A percentile compares a stretch with the other conserved stretches of the same genome.
Conservation (phyloP, 2,113 vertebrate species). For the Psittacara wagleri region DNA sequence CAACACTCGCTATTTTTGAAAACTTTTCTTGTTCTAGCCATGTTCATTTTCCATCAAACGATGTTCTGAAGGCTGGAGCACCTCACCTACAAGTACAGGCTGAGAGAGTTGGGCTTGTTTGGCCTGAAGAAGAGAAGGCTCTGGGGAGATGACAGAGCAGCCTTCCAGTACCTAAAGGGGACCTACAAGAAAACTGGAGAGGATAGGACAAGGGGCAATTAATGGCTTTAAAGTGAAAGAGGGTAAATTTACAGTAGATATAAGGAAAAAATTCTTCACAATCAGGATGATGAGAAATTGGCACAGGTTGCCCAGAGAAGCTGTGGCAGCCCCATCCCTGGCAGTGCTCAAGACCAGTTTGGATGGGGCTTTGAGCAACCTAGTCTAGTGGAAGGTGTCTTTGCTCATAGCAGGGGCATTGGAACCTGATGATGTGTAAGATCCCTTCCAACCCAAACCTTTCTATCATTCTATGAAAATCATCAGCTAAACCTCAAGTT, state of each 20-base stretch:
- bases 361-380: neutral
- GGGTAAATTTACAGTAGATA: neutral
- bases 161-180: neutral
- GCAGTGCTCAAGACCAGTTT: neutral
- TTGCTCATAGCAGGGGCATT: neutral
- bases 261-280: neutral
- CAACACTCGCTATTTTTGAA: neutral
- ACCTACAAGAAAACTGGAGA: neutral
- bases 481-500: neutral
- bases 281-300: neutral
- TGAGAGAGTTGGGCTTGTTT: neutral
- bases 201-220: neutral
- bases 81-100: neutral
- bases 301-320: neutral
- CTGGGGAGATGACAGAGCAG: neutral
- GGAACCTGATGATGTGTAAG: neutral
- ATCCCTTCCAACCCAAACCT: neutral
- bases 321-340: neutral
- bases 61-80: neutral
- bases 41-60: neutral
- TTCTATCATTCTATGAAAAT: neutral
- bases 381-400: neutral
- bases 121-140: neutral
- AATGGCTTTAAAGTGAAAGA: neutral
- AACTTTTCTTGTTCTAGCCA: neutral